Conservation (phyloP, 53 echinoderm and acorn worm genomes). For the Luidia sarsii region DNA sequence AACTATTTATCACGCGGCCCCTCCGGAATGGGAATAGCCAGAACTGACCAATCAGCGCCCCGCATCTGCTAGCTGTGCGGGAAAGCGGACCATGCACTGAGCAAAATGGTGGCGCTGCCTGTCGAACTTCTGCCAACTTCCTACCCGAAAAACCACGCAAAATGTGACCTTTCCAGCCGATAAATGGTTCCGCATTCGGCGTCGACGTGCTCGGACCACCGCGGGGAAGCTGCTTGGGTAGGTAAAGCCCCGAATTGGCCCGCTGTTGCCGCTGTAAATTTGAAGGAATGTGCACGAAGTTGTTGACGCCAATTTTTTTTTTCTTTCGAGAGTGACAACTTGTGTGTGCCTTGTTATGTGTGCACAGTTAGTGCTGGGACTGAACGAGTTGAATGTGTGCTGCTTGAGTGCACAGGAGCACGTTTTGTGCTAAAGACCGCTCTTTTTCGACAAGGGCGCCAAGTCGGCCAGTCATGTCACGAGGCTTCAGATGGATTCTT, state of each 20-base stretch:
- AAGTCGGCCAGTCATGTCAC: no score
- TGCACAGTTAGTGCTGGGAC: no score
- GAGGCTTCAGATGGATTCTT: no score
- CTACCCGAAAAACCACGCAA: constrained; percentile 5
- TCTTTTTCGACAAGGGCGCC: no score
- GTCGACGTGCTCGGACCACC: neutral
- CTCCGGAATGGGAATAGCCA: constrained; percentile 23
- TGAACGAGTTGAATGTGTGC: neutral
- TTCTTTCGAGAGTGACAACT: constrained; percentile 19
- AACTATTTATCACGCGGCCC: neutral
- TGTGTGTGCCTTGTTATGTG: no score
- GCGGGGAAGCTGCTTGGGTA: constrained; percentile 23
- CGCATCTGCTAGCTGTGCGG: constrained; percentile 49
- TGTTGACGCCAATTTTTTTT: neutral
- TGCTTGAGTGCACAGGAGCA: neutral
- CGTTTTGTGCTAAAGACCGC: no score
- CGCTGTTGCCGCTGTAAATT: neutral
- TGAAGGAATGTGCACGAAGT: constrained; percentile 32
- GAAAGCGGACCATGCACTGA: constrained; percentile 55
- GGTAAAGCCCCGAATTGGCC: neutral
- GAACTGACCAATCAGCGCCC: constrained; percentile 28
- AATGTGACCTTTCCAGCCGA: constrained; percentile 30
- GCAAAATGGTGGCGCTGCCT: constrained; percentile 38
- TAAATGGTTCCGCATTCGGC: neutral
- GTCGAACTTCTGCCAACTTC: constrained; percentile 14